Evolutionary conservation across 1,140 invertebrate genomes (phyloP), one percentile per base, ranked within the genome.

Genomic region (Zophobas morio): DNA sequence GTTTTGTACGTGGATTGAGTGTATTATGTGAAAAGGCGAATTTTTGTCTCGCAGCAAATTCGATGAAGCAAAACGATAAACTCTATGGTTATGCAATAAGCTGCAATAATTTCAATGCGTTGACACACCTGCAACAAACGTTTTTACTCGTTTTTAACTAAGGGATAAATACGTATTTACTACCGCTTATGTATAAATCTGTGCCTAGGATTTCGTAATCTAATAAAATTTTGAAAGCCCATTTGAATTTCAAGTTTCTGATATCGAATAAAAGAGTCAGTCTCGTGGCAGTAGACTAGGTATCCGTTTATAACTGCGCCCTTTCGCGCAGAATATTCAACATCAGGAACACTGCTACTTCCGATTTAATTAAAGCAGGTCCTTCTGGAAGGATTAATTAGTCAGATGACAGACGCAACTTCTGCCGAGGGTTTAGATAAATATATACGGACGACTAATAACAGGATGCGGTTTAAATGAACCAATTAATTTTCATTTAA

Each of bases 401-500:
- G 81, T 80, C 79, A 77, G 78, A 78, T 81, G 80, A 81, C 79
- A 80, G 82, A 79, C 78, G 80, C 79, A 78, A 79, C 80, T 77
- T 80, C 72, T 74, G 74, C 49, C 51, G 75, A 74, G 78, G 80
- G 70, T 81, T 75, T 80, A 78, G 77, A 82, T 81, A 81, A 81
- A 81, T 82, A 81, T 82, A 74, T 78, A 80, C 79, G 47, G 73
- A 81, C 66, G 72, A 78, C 75, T 83, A 82, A 80, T 81, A 83
- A 83, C 80, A 80, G 81, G 82, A 83, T 82, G 79, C 80, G 70
- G 72, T 77, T 78, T 78, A 81, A 82, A 84, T 80, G 80, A 80
- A 78, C 81, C 82, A 84, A 84, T 83, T 83, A 82, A 83, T 84
- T 80, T 80, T 83, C 80, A 82, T 84, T 81, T 81, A 82, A 80